Evolutionary conservation across 2,113 vertebrate species (phyloP), one percentile per base, ranked within the genome.

Genomic region (Hiodon alosoides): DNA sequence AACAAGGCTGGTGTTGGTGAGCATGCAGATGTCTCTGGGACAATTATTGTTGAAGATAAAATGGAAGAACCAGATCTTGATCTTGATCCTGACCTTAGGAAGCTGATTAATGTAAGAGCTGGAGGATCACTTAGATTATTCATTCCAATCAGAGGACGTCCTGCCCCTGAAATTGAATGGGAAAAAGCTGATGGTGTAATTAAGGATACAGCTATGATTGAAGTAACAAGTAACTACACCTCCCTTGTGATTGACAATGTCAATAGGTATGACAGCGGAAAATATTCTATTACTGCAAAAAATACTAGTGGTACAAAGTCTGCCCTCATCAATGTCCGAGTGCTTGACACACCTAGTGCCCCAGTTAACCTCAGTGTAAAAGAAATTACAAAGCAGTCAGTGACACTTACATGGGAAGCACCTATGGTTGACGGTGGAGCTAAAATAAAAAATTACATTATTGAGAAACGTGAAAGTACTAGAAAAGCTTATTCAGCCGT

Each of bases 391-490:
- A 97, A 95, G 81, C 93, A 97, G 9, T 96, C 94, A 2, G 94
- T 98, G 64, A 95, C 95, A 67, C 89, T 99, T 83, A 89, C 88
- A 55, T 99, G 97, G 97, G 95, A 98, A 67, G 89, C 94, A 77
- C 96, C 97, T 84, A 69, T 90, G 68, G 85, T 98, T 80, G 97
- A 99, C 55, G 97, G 97, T 53, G 97, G 95, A 60, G 93, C 94
- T 70, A 99, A 99, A 86, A 94, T 98, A 5, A 98, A 96, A 87
- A 98, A 98, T 80, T 99, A 96, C 72, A 88, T 99, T 67, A 86
- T 99, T 89, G 97, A 98, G 88, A 99, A 99, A 81, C 94, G 97
- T 80, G 97, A 99, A 89, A 95, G 94, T 82, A 98, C 95, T 81
- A 94, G 96, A 80, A 99, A 98, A 83, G 91, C 97, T 4, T 99